Evolutionary conservation across 2,888 invertebrate genomes (phyloP).

Genomic region (Anagyrus pseudococci): DNA sequence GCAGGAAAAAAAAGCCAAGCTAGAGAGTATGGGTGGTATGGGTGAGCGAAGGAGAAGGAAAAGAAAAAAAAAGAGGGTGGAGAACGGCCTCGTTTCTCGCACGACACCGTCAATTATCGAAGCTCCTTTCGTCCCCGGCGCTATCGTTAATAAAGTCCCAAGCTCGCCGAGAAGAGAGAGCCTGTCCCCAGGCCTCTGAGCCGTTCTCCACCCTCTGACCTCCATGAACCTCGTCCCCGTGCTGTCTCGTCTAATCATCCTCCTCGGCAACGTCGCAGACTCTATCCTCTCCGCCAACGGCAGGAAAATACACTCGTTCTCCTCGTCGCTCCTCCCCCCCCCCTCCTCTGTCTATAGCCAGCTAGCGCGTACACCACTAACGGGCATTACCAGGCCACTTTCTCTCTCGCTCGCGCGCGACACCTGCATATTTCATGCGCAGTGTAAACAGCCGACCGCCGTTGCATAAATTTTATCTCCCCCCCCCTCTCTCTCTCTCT

Average conservation of each 20-base stretch:
- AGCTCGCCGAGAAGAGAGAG: constrained; percentile 41
- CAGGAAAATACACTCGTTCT: constrained; percentile 23
- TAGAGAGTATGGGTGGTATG: neutral
- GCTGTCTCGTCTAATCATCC: constrained; percentile 59
- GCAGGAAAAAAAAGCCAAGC: constrained; percentile 2
- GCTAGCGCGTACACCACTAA: neutral
- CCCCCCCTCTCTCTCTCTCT: no score
- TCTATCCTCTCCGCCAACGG: constrained; percentile 32
- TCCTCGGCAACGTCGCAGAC: constrained; percentile 46
- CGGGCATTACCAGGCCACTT: constrained; percentile 26
- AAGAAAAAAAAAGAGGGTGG: neutral
- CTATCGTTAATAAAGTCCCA: constrained; percentile 60
- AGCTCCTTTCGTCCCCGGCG: constrained; percentile 47
- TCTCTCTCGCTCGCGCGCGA: constrained; percentile 43
- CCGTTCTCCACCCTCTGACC: no score
- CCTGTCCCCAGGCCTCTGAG: constrained; percentile 44
- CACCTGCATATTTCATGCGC: constrained; percentile 60
- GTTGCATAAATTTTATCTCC: constrained; percentile 52
- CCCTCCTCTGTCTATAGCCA: constrained; percentile 10
- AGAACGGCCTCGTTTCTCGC: constrained; percentile 44
- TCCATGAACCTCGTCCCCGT: no score
- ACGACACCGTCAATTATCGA: constrained; percentile 57
- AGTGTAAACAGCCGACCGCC: constrained; percentile 54
- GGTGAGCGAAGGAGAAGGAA: constrained; percentile 1
- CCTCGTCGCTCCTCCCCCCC: constrained; percentile 15